Base-by-base conservation (phyloP, 2,797 vertebrate genomes). In the Lycodopsis pacificus region DNA sequence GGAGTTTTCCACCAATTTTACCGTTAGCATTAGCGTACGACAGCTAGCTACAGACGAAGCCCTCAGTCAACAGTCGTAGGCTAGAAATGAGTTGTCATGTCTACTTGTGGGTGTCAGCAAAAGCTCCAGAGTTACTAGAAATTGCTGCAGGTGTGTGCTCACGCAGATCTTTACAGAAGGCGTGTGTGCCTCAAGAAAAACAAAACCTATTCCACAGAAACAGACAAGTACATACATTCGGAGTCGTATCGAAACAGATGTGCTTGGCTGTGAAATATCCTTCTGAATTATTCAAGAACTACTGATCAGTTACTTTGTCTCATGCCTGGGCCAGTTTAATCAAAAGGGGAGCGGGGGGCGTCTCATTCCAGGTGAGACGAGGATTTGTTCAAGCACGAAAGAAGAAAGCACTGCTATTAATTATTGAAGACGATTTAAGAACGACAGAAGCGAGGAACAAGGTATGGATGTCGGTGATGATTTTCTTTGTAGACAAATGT, bases 301-400 rank as follows among this genome's bases (percentile, higher is more conserved):
- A 7, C 57, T 57, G 80, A 77, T 73, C 57, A 12, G 9, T 58
- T 80, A 73, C 61, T 49, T 61, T 53, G 46, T 82, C 89, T 92
- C 86, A 84, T 70, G 83, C 86, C 58, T 20, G 75, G 75, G 74
- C 58, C 42, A 61, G 78, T 87, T 90, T 74, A 46, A 81, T 85
- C 72, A n/a, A 59, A 81, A 46, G 25, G 0, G 20, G 30, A 65
- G 67, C 27, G 3, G 63, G 25, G 36, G 57, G 73, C 63, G 19
- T 36, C 77, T 81, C 57, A 72, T 63, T 87, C 72, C 88, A 88
- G 84, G 85, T 87, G 46, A 79, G 73, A 71, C 4, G 32, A 86
- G 73, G 71, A 78, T 72, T 76, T 85, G 61, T 75, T 81, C 49
- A 46, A 77, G 84, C 80, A 81, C 8, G 40, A 73, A 56, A 64